Conservation (phyloP, 2,113 vertebrate species). For the Ceyx cyanopectus region DNA sequence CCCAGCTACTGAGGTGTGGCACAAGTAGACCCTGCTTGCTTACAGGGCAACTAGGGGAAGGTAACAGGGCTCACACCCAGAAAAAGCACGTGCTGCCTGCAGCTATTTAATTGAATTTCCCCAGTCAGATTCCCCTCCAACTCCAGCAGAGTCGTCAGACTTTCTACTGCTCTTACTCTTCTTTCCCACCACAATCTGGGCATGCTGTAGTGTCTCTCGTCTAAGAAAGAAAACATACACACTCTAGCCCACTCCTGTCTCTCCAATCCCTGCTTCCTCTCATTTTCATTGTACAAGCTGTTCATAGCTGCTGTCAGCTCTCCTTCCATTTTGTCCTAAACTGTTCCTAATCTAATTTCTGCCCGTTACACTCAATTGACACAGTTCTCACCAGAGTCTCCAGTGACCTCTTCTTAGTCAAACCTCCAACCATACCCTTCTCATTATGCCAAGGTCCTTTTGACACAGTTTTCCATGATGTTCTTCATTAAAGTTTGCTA, state of each 20-base stretch:
- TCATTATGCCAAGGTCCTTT: not conserved
- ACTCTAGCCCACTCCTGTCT: slow-evolving; percentile 68
- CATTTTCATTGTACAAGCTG: slow-evolving; percentile 62
- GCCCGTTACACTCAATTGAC: slow-evolving; percentile 14
- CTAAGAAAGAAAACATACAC: slow-evolving; percentile 46
- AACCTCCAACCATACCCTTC: not conserved
- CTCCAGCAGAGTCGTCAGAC: slow-evolving; percentile 57
- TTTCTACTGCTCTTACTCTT: slow-evolving; percentile 52
- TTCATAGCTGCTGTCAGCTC: slow-evolving; percentile 63
- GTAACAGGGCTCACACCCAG: not conserved
- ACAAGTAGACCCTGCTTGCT: not conserved
- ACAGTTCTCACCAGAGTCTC: not conserved
- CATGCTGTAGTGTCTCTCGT: slow-evolving; percentile 64
- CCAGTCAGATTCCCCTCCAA: slow-evolving; percentile 21
- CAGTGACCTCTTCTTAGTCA: not conserved
- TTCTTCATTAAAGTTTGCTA: not conserved
- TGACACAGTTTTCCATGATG: not conserved
- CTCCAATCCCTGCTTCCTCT: slow-evolving; percentile 55
- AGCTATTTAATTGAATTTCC: slow-evolving; percentile 25
- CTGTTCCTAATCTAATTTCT: slow-evolving; percentile 60
- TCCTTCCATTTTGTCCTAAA: slow-evolving; percentile 66
- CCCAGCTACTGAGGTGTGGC: not conserved
- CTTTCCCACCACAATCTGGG: slow-evolving; percentile 56
- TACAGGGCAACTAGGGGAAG: not conserved
- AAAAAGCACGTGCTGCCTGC: not conserved